Conservation (phyloP, 1,140 invertebrate species). For the Dendrolimus kikuchii region DNA sequence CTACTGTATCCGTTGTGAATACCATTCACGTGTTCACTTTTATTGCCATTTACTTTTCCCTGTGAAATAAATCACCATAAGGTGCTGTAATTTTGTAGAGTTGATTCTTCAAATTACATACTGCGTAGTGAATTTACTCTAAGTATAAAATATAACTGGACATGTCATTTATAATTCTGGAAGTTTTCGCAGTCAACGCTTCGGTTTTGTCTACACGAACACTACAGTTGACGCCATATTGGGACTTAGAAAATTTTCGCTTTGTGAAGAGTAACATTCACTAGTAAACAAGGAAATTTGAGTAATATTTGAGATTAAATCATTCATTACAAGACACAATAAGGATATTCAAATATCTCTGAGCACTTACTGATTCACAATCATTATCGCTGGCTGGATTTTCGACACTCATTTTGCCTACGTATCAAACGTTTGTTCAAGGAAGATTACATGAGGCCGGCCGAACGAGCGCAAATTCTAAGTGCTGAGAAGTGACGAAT, state of each 20-base stretch:
- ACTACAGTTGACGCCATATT: constrained; percentile 87
- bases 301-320: constrained; percentile 13
- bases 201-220: constrained; percentile 56
- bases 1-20: constrained; percentile 78
- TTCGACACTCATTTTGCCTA: constrained; percentile 71
- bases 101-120: not conserved
- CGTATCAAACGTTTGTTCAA: constrained; percentile 58
- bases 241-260: constrained; percentile 88
- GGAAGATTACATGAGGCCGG: constrained; percentile 61
- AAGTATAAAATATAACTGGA: not conserved
- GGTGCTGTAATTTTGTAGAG: constrained; percentile 4
- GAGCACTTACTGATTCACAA: constrained; percentile 61
- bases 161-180: constrained; percentile 8
- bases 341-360: constrained; percentile 24
- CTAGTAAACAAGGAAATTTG: constrained; percentile 39
- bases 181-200: constrained; percentile 34
- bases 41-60: constrained; percentile 68
- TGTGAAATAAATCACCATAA: constrained; percentile 31
- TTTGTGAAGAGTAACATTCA: constrained; percentile 45
- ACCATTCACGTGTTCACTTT: constrained; percentile 77
- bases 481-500: constrained; percentile 51
- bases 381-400: constrained; percentile 63
- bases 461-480: constrained; percentile 50
- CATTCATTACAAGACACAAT: constrained; percentile 21
- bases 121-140: no score